phyloP scores from a whole-genome alignment of 2,888 invertebrate genomes.

The Brenthis hecate region DNA sequence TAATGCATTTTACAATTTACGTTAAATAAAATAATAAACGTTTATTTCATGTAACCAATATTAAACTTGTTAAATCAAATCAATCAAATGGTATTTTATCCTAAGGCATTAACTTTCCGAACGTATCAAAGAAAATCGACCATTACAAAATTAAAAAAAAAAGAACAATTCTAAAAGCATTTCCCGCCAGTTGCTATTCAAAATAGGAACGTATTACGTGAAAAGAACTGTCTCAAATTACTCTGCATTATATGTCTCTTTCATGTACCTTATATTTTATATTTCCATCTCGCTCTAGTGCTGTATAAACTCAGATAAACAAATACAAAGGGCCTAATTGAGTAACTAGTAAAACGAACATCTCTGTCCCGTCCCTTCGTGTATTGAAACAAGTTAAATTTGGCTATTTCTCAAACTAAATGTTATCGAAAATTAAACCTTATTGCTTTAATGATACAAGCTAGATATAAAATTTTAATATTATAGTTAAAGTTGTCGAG shows the following conservation, averaged over 20 bases:
- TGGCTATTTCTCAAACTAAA: constrained; percentile 35
- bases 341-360: constrained; percentile 83
- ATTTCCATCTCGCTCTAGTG: constrained; percentile 56
- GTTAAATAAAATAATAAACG: background rate
- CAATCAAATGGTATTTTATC: constrained; percentile 7
- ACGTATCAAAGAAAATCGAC: constrained; percentile 75
- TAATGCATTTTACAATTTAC: too few species aligned
- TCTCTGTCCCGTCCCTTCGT: constrained; percentile 76
- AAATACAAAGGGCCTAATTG: constrained; percentile 84
- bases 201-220: constrained; percentile 81
- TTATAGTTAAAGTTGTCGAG: constrained; percentile 38
- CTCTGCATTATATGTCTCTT: constrained; percentile 60
- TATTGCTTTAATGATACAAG: constrained; percentile 41
- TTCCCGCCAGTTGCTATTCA: constrained; percentile 81
- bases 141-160: constrained; percentile 65
- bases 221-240: constrained; percentile 83
- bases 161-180: constrained; percentile 72
- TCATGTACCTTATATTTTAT: constrained; percentile 44
- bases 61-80: constrained; percentile 5
- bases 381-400: constrained; percentile 53
- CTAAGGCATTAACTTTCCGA: constrained; percentile 48
- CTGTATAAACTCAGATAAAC: constrained; percentile 82
- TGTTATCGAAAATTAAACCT: constrained; percentile 44
- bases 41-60: background rate
- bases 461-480: constrained; percentile 22